Conservation (phyloP, 1,140 invertebrate species). For the Platyscapa corneri region DNA sequence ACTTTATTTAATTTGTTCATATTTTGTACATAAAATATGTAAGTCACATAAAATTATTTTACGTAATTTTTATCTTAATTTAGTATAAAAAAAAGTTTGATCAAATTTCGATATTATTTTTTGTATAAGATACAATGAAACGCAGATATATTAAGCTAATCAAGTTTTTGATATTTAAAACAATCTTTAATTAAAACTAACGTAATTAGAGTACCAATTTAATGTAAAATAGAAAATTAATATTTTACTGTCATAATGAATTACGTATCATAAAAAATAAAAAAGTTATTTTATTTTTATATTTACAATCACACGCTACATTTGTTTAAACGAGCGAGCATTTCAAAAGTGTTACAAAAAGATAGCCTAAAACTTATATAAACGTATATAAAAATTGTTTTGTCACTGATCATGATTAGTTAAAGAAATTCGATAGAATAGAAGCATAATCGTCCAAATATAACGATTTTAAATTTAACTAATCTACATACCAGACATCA, state of each 20-base stretch:
- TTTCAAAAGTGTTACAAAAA: constrained; percentile 40
- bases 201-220: constrained; percentile 4
- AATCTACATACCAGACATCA: constrained; percentile 46
- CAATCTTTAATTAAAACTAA: not conserved
- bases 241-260: constrained; percentile 14
- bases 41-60: constrained; percentile 18
- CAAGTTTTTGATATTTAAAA: not conserved
- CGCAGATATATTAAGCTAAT: not conserved
- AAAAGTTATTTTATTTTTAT: constrained; percentile 36
- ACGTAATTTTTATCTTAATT: constrained; percentile 8
- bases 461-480: constrained; percentile 30
- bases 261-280: constrained; percentile 30
- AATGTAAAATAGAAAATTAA: constrained; percentile 18
- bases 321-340: constrained; percentile 28
- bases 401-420: constrained; percentile 43
- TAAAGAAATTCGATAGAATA: constrained; percentile 16
- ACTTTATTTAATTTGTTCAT: constrained; percentile 38
- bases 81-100: not conserved
- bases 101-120: not conserved
- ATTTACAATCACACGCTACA: constrained; percentile 30
- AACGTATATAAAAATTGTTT: constrained; percentile 44
- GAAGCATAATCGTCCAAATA: constrained; percentile 28
- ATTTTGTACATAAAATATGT: constrained; percentile 33
- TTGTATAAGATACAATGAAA: not conserved
- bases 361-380: constrained; percentile 38